Conservation (phyloP, 2,113 vertebrate species). For the Megaptera novaeangliae region DNA sequence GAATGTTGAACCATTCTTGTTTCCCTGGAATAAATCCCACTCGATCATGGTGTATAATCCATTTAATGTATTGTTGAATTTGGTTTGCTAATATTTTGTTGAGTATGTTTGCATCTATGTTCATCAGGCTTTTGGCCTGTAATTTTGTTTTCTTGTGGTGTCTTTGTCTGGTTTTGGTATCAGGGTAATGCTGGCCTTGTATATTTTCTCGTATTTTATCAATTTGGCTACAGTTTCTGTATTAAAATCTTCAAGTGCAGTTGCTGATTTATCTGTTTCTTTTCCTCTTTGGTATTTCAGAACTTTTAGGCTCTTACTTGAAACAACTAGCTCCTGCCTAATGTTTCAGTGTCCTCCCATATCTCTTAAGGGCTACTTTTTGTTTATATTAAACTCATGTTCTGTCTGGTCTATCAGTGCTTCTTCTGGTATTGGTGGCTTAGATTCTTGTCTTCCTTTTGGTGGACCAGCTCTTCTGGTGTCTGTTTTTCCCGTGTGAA, state of each 20-base stretch:
- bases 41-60: background rate
- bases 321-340: background rate
- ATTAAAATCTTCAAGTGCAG: background rate
- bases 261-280: background rate
- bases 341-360: background rate
- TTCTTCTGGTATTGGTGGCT: background rate
- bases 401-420: background rate
- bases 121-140: background rate
- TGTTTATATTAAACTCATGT: background rate
- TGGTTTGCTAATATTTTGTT: background rate
- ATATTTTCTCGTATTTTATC: background rate
- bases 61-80: background rate
- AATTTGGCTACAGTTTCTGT: background rate
- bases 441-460: background rate
- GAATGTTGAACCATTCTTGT: background rate
- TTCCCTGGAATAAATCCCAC: background rate
- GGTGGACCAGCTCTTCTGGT: background rate
- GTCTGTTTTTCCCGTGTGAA: background rate
- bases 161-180: background rate
- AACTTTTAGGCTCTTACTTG: background rate
- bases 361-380: background rate
- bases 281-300: background rate
- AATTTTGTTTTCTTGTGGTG: background rate
- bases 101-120: background rate
- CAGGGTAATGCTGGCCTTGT: background rate